Evolutionary conservation across 2,888 invertebrate species (phyloP).

Genomic region (Calameuta idolon): DNA sequence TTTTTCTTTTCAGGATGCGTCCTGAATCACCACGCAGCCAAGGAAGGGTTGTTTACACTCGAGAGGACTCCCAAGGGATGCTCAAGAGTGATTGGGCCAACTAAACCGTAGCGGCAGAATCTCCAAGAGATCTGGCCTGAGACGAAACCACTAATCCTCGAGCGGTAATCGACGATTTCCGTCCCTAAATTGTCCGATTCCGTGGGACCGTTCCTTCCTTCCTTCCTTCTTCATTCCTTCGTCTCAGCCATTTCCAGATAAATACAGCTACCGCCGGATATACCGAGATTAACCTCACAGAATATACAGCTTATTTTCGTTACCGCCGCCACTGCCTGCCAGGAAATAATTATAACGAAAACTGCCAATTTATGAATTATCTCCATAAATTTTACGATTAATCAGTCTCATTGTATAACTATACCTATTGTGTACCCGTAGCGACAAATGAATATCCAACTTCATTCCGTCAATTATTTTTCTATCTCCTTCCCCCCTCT

Average conservation of each 20-base stretch:
- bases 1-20: background rate
- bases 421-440: background rate
- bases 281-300: background rate
- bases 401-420: background rate
- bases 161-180: conserved; percentile 57
- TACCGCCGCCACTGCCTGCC: conserved; percentile 20
- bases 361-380: conserved; percentile 26
- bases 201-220: conserved; percentile 28
- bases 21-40: background rate
- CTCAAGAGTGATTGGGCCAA: background rate
- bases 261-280: background rate
- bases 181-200: conserved; percentile 49
- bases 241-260: background rate
- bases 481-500: background rate
- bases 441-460: background rate
- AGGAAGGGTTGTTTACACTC: conserved; percentile 4
- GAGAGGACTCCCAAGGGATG: conserved; percentile 1
- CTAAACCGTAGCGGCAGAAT: background rate
- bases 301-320: conserved; percentile 31
- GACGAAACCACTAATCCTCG: conserved; percentile 54
- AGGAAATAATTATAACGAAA: conserved; percentile 44
- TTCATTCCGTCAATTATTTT: background rate
- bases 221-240: conserved; percentile 1
- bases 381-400: background rate
- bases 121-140: conserved; percentile 16